phyloP scores from a whole-genome alignment of 2,888 invertebrate species.

The Xestia xanthographa region DNA sequence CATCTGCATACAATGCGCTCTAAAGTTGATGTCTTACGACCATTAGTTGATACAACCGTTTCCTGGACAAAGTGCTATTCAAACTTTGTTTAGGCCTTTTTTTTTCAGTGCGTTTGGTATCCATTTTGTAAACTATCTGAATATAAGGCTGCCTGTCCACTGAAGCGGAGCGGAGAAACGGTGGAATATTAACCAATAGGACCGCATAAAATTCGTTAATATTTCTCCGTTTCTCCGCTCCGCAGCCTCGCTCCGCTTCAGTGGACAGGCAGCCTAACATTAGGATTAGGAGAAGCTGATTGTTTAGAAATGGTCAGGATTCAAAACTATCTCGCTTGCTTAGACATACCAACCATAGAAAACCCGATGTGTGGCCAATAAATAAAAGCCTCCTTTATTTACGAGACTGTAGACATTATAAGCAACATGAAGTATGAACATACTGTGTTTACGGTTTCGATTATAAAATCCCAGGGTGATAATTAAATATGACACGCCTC shows the following conservation, averaged over 20 bases:
- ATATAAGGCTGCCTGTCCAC: no score
- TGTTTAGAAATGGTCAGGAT: background rate
- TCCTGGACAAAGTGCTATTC: slow-evolving; percentile 47
- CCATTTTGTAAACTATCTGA: slow-evolving; percentile 38
- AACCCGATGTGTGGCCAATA: background rate
- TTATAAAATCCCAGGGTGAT: background rate
- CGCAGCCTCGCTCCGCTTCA: no score
- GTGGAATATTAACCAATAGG: no score
- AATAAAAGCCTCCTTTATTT: background rate
- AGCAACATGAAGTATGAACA: background rate
- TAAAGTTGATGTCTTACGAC: slow-evolving; percentile 37
- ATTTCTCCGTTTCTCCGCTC: no score
- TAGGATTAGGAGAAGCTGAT: background rate
- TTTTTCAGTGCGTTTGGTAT: slow-evolving; percentile 32
- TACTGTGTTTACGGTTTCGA: background rate
- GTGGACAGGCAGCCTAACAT: no score
- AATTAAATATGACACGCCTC: background rate
- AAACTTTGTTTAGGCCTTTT: slow-evolving; percentile 29
- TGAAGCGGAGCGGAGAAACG: no score
- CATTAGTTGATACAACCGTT: slow-evolving; percentile 55
- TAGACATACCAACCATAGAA: background rate
- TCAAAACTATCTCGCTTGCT: background rate
- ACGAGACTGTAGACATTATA: background rate
- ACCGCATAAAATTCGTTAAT: no score
- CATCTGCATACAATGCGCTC: slow-evolving; percentile 55